Evolutionary conservation across 1,140 invertebrate genomes (phyloP), one percentile per base, ranked within the genome.

Genomic region (Pygmarrhopalites habei): DNA sequence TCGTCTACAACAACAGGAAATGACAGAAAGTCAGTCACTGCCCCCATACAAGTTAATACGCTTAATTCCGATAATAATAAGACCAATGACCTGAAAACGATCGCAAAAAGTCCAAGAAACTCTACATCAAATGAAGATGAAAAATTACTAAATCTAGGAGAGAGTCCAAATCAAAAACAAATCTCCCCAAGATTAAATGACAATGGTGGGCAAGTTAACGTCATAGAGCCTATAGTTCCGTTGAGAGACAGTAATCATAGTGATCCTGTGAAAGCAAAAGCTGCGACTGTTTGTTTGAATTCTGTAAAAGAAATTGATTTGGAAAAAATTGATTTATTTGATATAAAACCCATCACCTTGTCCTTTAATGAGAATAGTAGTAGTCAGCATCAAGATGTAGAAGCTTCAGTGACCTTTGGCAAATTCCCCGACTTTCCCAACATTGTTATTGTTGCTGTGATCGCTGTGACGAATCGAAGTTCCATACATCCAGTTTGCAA

Each of bases 241-340:
- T n/a, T n/a, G n/a, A n/a, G n/a, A n/a, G n/a, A n/a, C n/a, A n/a
- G n/a, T n/a, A n/a, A n/a, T n/a, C n/a, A n/a, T n/a, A n/a, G n/a
- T n/a, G n/a, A n/a, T n/a, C n/a, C n/a, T n/a, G n/a, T n/a, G n/a
- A n/a, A n/a, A 10, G 19, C 43, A 62, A 44, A 23, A 21, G 5
- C 14, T 35, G 19, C 30, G 52, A 32, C 4, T 14, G 23, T 66
- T 44, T 58, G 1, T 41, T 47, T 65, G 21, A 65, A 60, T 30
- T 52, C 59, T 23, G 39, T 67, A 3, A 62, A 60, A 62, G 68
- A 64, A 21, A 14, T 70, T n/a, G 64, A 70, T 43, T 25, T 70
- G 53, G 68, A 70, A 39, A 57, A 65, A 14, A 60, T 70, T 51
- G 68, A 70, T 7, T 28, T 70, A n/a, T 23, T 62, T n/a, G 46